Evolutionary conservation across 2,113 vertebrate species (phyloP).

Genomic region (Equus przewalskii): DNA sequence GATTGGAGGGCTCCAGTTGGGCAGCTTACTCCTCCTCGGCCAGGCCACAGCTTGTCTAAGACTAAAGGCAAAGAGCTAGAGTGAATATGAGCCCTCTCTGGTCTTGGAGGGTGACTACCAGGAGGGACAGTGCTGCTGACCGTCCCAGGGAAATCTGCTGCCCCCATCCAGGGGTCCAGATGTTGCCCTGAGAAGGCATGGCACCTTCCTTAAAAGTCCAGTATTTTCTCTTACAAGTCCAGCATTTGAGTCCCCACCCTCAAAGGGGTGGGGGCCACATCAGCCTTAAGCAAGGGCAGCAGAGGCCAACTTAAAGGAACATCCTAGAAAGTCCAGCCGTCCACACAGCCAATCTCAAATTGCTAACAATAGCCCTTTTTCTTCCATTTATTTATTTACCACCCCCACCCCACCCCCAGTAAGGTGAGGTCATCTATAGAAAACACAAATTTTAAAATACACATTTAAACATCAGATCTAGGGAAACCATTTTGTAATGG

Average conservation of each 20-base stretch:
- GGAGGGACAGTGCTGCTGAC: neutral
- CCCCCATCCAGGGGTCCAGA: neutral
- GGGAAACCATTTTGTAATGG: neutral
- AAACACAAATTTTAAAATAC: neutral
- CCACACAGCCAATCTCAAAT: neutral
- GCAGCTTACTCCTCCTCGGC: fast-evolving
- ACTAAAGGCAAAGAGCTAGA: neutral
- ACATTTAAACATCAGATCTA: neutral
- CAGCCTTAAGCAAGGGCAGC: neutral
- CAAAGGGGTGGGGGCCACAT: neutral
- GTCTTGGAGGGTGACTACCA: neutral
- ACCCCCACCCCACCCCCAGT: neutral
- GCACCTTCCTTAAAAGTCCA: neutral
- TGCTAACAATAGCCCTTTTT: neutral
- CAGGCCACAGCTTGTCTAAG: no score
- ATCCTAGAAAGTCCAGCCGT: neutral
- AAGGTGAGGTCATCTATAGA: neutral
- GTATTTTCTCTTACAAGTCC: neutral
- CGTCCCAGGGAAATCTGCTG: neutral
- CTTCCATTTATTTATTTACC: neutral
- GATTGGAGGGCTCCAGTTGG: fast-evolving
- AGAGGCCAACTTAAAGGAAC: neutral
- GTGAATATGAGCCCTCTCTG: neutral
- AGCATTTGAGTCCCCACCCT: neutral
- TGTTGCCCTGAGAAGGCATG: neutral